phyloP scores from a whole-genome alignment of 1,140 invertebrate genomes.

The Ridgeia piscesae region DNA sequence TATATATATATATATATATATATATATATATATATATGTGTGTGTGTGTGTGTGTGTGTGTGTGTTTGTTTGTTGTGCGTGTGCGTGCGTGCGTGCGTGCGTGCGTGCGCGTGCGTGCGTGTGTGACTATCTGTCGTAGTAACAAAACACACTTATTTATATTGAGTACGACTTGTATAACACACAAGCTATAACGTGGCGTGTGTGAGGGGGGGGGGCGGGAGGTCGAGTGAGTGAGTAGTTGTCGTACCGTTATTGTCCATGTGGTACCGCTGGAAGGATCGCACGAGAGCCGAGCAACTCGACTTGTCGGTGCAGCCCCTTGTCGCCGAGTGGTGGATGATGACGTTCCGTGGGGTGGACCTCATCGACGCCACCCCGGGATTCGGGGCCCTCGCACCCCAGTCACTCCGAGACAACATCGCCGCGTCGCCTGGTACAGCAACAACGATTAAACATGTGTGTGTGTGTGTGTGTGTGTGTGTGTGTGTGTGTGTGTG shows the following conservation, averaged over 20 bases:
- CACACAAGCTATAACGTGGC: neutral
- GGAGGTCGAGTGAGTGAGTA: neutral
- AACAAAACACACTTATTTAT: no score
- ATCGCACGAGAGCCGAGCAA: conserved; percentile 31
- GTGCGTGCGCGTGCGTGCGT: no score
- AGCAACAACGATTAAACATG: no score
- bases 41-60: no score
- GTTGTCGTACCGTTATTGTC: conserved; percentile 29
- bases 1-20: no score
- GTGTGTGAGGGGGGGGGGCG: neutral
- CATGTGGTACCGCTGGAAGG: conserved; percentile 40
- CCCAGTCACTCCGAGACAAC: neutral
- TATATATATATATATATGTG: no score
- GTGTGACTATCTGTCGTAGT: no score
- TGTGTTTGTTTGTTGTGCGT: no score
- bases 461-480: no score
- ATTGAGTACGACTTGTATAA: no score
- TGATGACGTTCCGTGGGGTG: conserved; percentile 57
- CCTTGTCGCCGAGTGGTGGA: conserved; percentile 45
- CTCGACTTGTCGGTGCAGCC: conserved; percentile 30
- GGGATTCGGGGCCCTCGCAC: neutral
- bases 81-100: no score
- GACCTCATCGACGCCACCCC: neutral
- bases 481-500: no score
- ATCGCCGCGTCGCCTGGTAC: neutral